These are phyloP conservation scores for Onychomys arenicola DNA, from an alignment of 2,797 vertebrate species.

Conservation along the genomic window DNA sequence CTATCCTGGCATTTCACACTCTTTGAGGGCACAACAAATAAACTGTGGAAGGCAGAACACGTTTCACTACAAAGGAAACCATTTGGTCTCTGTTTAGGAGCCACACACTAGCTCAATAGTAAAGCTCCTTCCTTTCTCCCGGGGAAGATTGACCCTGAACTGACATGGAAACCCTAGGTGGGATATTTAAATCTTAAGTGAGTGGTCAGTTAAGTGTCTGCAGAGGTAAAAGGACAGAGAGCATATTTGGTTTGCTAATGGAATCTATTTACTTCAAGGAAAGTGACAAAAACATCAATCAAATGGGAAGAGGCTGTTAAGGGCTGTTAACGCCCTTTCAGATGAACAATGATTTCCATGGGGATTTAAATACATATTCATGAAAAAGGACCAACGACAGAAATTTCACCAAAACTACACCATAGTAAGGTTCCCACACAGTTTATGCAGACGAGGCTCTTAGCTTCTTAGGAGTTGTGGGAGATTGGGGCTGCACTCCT, in stretches of 20 bases:
- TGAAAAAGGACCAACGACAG: constrained; percentile 87
- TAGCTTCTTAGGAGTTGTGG: background rate
- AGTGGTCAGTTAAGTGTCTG: constrained; percentile 89
- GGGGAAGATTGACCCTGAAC: constrained; percentile 79
- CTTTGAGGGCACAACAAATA: constrained; percentile 20
- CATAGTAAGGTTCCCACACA: constrained; percentile 76
- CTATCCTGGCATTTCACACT: background rate
- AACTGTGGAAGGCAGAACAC: background rate
- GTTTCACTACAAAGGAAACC: constrained; percentile 26
- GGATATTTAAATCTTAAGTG: constrained; percentile 89
- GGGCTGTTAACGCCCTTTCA: constrained; percentile 91
- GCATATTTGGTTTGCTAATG: constrained; percentile 90
- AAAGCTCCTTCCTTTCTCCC: constrained; percentile 67
- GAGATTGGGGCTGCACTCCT: constrained; percentile 7
- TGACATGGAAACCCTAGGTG: constrained; percentile 86
- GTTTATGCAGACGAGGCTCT: constrained; percentile 61
- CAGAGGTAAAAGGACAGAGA: constrained; percentile 88
- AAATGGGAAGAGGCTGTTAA: constrained; percentile 91
- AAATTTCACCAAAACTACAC: constrained; percentile 87
- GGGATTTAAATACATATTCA: constrained; percentile 92
- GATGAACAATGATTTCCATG: constrained; percentile 91
- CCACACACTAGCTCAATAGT: constrained; percentile 36
- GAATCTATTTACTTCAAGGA: constrained; percentile 90
- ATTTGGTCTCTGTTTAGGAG: constrained; percentile 37
- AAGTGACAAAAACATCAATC: constrained; percentile 93